A percentile compares a stretch with the other conserved stretches of the same genome.
phyloP scores from a whole-genome alignment of 2,888 invertebrate species.

The Polymixis flavicincta region DNA sequence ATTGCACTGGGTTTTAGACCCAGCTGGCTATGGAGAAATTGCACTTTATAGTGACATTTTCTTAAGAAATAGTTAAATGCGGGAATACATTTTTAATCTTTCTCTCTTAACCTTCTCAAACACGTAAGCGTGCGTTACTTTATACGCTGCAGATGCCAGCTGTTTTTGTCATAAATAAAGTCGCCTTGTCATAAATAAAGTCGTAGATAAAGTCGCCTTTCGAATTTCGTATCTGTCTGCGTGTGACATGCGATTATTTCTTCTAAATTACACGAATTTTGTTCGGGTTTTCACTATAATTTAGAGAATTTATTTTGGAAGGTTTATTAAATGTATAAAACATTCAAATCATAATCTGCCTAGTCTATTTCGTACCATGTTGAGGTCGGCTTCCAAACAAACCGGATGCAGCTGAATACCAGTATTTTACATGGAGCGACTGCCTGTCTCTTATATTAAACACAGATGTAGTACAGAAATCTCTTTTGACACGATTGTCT shows the following conservation, averaged over 20 bases:
- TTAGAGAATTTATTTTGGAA: not conserved
- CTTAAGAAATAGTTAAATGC: not conserved
- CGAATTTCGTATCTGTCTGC: not conserved
- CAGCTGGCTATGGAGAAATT: not conserved
- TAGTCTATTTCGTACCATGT: too few relatives aligned
- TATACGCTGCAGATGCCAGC: not conserved
- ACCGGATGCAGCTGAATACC: too few relatives aligned
- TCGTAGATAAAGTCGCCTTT: not conserved
- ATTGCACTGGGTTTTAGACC: not conserved
- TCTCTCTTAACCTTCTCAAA: not conserved
- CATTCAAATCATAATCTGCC: not conserved
- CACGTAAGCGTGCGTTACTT: not conserved
- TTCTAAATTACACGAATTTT: not conserved
- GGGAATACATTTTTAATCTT: not conserved
- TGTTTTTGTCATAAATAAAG: not conserved
- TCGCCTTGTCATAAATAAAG: too few relatives aligned
- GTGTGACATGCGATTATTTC: not conserved
- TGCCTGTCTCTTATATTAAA: too few relatives aligned
- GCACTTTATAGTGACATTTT: not conserved
- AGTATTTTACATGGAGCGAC: too few relatives aligned
- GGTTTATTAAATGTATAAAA: too few relatives aligned
- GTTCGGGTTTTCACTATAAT: not conserved
- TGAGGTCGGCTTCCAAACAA: too few relatives aligned
- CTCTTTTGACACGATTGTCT: not conserved
- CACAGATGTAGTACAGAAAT: not conserved